Conservation (phyloP, 1,140 invertebrate genomes). For the Caenorhabditis latens region DNA sequence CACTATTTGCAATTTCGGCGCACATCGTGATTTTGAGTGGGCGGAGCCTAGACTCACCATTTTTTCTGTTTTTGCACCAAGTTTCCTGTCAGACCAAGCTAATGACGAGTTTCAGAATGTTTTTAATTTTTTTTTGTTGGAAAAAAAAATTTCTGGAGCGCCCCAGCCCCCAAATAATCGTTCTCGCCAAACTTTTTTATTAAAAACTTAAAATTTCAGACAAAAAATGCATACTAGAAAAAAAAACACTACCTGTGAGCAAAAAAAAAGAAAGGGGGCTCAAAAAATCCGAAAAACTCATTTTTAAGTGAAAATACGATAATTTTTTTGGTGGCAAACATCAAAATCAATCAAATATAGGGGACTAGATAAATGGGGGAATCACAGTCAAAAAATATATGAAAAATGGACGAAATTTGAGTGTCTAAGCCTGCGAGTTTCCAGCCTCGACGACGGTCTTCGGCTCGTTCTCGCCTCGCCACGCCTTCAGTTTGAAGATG, state of each 20-base stretch:
- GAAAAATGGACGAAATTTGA: not conserved
- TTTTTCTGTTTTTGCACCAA: no score
- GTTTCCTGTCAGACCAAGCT: no score
- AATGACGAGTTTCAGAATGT: no score
- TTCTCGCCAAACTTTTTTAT: not conserved
- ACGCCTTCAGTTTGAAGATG: conserved; percentile 74
- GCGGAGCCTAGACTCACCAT: no score
- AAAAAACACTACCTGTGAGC: conserved; percentile 32
- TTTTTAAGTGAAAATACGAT: conserved; percentile 6
- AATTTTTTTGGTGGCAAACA: conserved; percentile 25
- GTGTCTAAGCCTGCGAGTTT: conserved; percentile 39
- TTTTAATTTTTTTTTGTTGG: no score
- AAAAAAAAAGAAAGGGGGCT: not conserved
- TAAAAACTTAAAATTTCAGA: not conserved
- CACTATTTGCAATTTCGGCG: no score
- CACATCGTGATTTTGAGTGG: no score
- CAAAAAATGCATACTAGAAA: not conserved
- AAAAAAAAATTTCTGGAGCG: no score
- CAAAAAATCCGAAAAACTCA: not conserved
- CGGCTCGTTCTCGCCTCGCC: conserved; percentile 72
- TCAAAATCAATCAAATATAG: not conserved
- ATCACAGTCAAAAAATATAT: not conserved
- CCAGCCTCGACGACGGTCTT: conserved; percentile 57
- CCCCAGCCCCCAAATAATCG: no score
- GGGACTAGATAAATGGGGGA: not conserved